Percentiles rank a stretch among this genome's conserved stretches.
Conservation (phyloP, 2,797 vertebrate species). For the Arnoldichthys spilopterus region DNA sequence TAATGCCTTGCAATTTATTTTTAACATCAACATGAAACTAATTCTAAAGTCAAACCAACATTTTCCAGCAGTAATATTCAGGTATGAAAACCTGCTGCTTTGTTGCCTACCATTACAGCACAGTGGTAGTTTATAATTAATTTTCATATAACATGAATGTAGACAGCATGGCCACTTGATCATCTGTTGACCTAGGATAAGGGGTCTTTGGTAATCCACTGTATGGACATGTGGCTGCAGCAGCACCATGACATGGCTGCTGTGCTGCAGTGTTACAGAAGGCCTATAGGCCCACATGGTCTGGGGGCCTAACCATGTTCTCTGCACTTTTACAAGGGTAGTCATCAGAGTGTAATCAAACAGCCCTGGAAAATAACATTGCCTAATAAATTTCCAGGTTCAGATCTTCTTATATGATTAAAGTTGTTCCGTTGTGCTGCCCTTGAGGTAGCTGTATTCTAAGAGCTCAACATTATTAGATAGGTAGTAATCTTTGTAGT, state of each 20-base stretch:
- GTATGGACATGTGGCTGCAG: constrained; percentile 68
- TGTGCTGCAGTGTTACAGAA: not conserved
- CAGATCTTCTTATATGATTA: constrained; percentile 79
- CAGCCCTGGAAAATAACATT: constrained; percentile 77
- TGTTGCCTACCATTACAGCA: not conserved
- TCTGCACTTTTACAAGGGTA: not conserved
- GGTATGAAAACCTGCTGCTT: not conserved
- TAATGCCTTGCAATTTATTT: too few relatives aligned
- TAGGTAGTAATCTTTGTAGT: constrained; percentile 66
- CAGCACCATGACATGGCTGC: constrained; percentile 8
- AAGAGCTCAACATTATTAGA: constrained; percentile 71
- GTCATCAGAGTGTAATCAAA: constrained; percentile 34
- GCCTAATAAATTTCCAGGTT: constrained; percentile 72
- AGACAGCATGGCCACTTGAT: constrained; percentile 40
- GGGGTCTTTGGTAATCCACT: constrained; percentile 71
- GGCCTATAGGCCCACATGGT: constrained; percentile 13
- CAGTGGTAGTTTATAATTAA: constrained; percentile 5
- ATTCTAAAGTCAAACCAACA: not conserved
- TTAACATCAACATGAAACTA: not conserved
- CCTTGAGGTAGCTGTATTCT: constrained; percentile 61
- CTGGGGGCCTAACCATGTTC: constrained; percentile 6
- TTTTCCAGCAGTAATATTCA: too few relatives aligned
- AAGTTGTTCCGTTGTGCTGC: constrained; percentile 73
- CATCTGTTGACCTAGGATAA: constrained; percentile 66
- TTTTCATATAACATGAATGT: constrained; percentile 30